Evolutionary conservation across 1,140 invertebrate genomes (phyloP).

Genomic region (fruit fly (Drosophila melanogaster)): Release_6_plus_ISO1_MT NT_033777.3:21851001-21851500

Average conservation of each 20-base stretch:
- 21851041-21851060: constrained; percentile 5
- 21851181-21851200: constrained; percentile 76
- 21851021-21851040: constrained; percentile 1
- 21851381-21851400: constrained; percentile 19
- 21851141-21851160: constrained; percentile 70
- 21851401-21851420: constrained; percentile 30
- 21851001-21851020: constrained; percentile 8
- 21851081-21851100: constrained; percentile 23
- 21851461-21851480: constrained; percentile 33
- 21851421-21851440: constrained; percentile 51
- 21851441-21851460: constrained; percentile 43
- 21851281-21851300: constrained; percentile 47
- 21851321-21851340: constrained; percentile 64
- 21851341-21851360: constrained; percentile 61
- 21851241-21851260: constrained; percentile 71
- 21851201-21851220: constrained; percentile 70
- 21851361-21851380: constrained; percentile 47
- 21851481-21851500: constrained; percentile 16
- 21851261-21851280: constrained; percentile 44
- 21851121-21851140: constrained; percentile 71
- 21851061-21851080: constrained; percentile 2
- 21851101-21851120: constrained; percentile 76
- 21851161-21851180: constrained; percentile 76
- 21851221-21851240: constrained; percentile 71
- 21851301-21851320: constrained; percentile 35